Percentiles rank a stretch among this genome's conserved stretches.
Conservation (phyloP, 2,888 invertebrate species). For the Rutpela maculata region DNA sequence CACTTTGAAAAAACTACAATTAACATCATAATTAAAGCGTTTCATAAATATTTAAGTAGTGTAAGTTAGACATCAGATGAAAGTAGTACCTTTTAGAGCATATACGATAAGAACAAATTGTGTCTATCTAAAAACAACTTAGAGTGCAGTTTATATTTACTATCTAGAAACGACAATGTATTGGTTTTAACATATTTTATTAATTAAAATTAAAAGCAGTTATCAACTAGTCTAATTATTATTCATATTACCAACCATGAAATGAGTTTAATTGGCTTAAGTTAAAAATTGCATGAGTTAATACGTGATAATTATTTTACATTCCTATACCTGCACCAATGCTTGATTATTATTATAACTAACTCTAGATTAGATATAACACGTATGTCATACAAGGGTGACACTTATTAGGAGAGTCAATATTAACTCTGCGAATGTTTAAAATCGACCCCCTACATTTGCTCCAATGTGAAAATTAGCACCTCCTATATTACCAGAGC, state of each 20-base stretch:
- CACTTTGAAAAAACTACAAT: not conserved
- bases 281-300: conserved; percentile 5
- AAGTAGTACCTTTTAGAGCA: not conserved
- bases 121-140: not conserved
- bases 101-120: not conserved
- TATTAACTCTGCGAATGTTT: no score
- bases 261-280: not conserved
- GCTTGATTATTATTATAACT: conserved; percentile 3
- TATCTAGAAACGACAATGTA: not conserved
- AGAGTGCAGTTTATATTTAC: not conserved
- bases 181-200: not conserved
- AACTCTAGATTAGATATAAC: no score
- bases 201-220: conserved; percentile 2
- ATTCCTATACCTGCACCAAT: not conserved
- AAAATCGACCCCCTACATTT: no score
- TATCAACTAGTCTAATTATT: not conserved
- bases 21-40: not conserved
- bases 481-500: no score
- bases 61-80: not conserved
- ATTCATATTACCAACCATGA: not conserved
- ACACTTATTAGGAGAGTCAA: no score
- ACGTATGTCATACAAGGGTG: no score
- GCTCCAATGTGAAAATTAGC: no score
- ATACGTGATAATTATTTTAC: conserved; percentile 7
- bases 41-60: not conserved